These are phyloP conservation scores for Corbicula japonica DNA, from an alignment of 2,888 invertebrate species.

Conservation along the genomic window DNA sequence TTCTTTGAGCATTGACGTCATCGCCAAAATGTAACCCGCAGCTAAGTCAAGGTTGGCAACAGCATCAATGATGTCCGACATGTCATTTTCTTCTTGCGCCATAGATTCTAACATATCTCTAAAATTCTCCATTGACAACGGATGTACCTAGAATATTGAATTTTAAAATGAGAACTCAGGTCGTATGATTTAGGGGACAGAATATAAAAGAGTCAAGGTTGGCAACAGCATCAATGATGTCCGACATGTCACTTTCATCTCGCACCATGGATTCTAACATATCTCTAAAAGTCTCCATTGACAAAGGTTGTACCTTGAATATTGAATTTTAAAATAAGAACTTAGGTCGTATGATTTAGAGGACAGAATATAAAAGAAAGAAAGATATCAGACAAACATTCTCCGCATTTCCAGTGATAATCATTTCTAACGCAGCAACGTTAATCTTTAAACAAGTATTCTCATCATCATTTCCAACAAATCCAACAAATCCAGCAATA, in stretches of 20 bases:
- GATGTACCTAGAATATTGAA: constrained; percentile 47
- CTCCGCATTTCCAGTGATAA: too few relatives aligned
- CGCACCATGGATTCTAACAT: constrained; percentile 41
- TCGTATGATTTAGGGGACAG: too few relatives aligned
- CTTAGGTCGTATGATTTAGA: too few relatives aligned
- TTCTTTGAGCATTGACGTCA: constrained; percentile 66
- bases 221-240: constrained; percentile 61
- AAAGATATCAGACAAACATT: constrained; percentile 68
- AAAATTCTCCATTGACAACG: constrained; percentile 33
- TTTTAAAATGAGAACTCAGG: too few relatives aligned
- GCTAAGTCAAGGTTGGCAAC: constrained; percentile 63
- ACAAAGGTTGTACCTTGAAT: constrained; percentile 46
- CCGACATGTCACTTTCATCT: constrained; percentile 46
- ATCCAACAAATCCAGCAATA: too few relatives aligned
- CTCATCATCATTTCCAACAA: too few relatives aligned
- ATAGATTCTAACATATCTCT: constrained; percentile 42
- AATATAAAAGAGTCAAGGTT: constrained; percentile 62
- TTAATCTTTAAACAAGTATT: too few relatives aligned
- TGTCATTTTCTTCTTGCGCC: constrained; percentile 33
- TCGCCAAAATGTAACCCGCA: constrained; percentile 39
- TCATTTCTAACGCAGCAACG: too few relatives aligned
- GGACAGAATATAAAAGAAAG: too few relatives aligned
- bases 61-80: constrained; percentile 56
- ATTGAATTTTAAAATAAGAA: too few relatives aligned
- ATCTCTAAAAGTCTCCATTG: constrained; percentile 26